A percentile compares a stretch with the other conserved stretches of the same genome.
Evolutionary conservation across 2,888 invertebrate genomes (phyloP).

Genomic region (Drosophila cracens): DNA sequence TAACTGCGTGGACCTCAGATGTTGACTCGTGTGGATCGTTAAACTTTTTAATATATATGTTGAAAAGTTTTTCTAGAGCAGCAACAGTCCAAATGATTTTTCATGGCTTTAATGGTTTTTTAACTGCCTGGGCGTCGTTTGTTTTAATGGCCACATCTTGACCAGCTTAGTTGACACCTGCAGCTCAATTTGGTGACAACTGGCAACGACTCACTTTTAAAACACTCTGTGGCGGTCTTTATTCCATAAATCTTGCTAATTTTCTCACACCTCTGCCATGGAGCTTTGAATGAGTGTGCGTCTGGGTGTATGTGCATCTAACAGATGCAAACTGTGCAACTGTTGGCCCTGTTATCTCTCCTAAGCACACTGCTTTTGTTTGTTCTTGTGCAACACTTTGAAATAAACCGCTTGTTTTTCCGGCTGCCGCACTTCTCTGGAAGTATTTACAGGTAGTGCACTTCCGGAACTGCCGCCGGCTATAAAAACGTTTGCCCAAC

Average conservation of each 20-base stretch:
- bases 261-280: constrained; percentile 44
- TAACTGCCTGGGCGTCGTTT: constrained; percentile 60
- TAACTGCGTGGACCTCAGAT: constrained; percentile 57
- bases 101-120: constrained; percentile 56
- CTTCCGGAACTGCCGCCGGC: constrained; percentile 58
- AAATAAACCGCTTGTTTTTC: constrained; percentile 41
- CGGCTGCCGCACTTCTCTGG: constrained; percentile 35
- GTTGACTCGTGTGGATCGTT: constrained; percentile 70
- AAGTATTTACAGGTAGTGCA: constrained; percentile 61
- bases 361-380: constrained; percentile 34
- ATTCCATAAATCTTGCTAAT: constrained; percentile 47
- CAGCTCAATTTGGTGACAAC: constrained; percentile 65
- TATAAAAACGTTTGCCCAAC: constrained; percentile 36
- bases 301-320: constrained; percentile 13
- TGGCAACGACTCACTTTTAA: constrained; percentile 21
- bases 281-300: neutral
- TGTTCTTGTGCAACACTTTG: constrained; percentile 45
- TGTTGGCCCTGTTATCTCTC: constrained; percentile 26
- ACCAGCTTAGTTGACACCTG: constrained; percentile 74
- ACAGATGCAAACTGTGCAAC: constrained; percentile 37
- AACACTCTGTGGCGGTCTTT: constrained; percentile 29
- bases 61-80: constrained; percentile 56
- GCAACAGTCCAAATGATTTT: constrained; percentile 42
- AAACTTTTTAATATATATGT: constrained; percentile 56
- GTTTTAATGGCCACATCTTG: constrained; percentile 67